Evolutionary conservation across 2,888 invertebrate species (phyloP).

Genomic region (Ypsolopha sequella): DNA sequence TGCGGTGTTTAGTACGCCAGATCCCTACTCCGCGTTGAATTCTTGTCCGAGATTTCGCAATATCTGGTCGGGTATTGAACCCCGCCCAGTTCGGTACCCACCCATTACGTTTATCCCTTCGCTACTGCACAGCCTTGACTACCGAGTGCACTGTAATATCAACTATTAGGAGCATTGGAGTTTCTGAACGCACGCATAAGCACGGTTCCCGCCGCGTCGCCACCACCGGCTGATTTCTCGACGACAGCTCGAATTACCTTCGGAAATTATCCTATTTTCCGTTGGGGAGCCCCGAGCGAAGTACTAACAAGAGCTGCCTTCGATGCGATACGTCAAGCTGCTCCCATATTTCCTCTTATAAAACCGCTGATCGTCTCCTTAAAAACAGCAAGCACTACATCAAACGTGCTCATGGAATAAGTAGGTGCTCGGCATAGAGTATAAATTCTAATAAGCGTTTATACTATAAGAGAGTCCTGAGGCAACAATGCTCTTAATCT

Average conservation of each 20-base stretch:
- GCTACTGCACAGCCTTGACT: slow-evolving; percentile 65
- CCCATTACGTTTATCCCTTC: slow-evolving; percentile 45
- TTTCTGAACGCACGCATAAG: slow-evolving; percentile 24
- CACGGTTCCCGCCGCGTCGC: slow-evolving; percentile 30
- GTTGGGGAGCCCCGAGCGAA: slow-evolving; percentile 33
- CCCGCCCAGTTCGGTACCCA: slow-evolving; percentile 51
- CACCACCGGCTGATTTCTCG: slow-evolving; percentile 54
- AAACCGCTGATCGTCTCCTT: slow-evolving; percentile 49
- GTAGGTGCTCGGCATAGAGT: slow-evolving; percentile 20
- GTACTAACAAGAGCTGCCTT: slow-evolving; percentile 38
- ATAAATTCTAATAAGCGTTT: slow-evolving; percentile 63
- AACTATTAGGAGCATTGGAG: slow-evolving; percentile 27
- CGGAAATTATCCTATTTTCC: slow-evolving; percentile 53
- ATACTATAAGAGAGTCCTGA: slow-evolving; percentile 43
- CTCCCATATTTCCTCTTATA: slow-evolving; percentile 56
- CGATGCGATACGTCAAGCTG: slow-evolving; percentile 32
- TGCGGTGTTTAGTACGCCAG: slow-evolving; percentile 45
- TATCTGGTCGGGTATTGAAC: slow-evolving; percentile 19
- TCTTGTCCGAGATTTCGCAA: slow-evolving; percentile 35
- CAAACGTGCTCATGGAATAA: slow-evolving; percentile 31
- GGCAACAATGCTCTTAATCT: slow-evolving; percentile 62
- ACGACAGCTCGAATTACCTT: slow-evolving; percentile 57
- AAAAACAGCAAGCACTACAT: slow-evolving; percentile 45
- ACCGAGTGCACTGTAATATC: slow-evolving; percentile 37
- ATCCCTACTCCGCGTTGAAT: slow-evolving; percentile 31